phyloP scores from a whole-genome alignment of 2,888 invertebrate genomes.

The Colletes collaris region DNA sequence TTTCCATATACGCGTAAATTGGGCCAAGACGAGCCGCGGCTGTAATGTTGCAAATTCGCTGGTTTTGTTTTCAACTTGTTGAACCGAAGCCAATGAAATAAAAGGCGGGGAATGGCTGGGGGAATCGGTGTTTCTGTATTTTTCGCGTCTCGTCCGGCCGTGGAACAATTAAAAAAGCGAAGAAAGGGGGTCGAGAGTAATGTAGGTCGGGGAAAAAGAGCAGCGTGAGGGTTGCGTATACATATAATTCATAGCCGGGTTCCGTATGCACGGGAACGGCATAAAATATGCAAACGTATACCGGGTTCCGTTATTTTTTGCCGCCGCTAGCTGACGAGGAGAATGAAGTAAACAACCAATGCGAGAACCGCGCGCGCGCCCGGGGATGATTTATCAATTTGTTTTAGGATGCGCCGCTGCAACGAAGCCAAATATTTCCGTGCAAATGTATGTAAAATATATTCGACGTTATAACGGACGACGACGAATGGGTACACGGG shows the following conservation, averaged over 20 bases:
- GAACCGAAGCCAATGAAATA: neutral
- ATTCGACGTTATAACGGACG: neutral
- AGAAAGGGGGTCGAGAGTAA: neutral
- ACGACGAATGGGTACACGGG: neutral
- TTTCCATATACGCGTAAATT: neutral
- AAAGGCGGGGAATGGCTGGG: neutral
- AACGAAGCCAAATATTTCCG: neutral
- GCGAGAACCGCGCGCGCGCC: neutral
- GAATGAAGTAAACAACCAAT: constrained; percentile 23
- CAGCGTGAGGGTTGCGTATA: neutral
- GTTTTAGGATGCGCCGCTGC: neutral
- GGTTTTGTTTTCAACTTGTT: neutral
- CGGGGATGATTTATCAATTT: constrained; percentile 21
- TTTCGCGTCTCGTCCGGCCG: neutral
- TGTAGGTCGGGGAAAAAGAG: constrained; percentile 18
- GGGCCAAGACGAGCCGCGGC: too few relatives aligned
- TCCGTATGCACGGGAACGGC: neutral
- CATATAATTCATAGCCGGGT: constrained; percentile 9
- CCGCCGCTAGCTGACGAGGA: neutral
- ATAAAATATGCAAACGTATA: constrained; percentile 44
- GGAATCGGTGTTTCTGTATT: neutral
- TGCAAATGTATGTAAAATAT: neutral
- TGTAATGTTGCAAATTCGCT: neutral
- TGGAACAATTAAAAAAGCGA: neutral
- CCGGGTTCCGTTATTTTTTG: constrained; percentile 26